phyloP scores from a whole-genome alignment of 2,888 invertebrate species.

The Lasioglossum morio region DNA sequence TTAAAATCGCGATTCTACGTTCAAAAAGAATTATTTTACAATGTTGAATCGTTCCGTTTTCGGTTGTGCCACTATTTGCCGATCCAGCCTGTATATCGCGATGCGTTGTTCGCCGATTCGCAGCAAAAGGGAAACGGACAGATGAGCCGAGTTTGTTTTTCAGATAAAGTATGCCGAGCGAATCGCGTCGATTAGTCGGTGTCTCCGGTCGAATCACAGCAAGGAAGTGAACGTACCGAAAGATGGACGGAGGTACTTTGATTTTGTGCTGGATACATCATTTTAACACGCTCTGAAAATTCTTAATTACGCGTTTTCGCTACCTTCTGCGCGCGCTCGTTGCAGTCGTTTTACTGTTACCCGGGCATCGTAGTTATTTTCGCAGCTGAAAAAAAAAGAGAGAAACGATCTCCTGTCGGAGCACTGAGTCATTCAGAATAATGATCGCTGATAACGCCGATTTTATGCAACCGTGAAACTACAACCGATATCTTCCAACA shows the following conservation, averaged over 20 bases:
- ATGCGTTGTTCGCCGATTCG: constrained; percentile 8
- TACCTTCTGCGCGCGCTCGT: neutral
- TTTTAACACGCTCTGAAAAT: constrained; percentile 59
- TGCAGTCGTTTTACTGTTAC: constrained; percentile 16
- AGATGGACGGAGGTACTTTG: constrained; percentile 27
- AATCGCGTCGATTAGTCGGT: constrained; percentile 27
- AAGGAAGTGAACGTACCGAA: constrained; percentile 32
- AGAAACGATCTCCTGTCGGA: neutral
- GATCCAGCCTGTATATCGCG: neutral
- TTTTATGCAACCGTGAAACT: constrained; percentile 1
- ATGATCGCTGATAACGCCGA: constrained; percentile 17
- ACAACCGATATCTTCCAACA: neutral
- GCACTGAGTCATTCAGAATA: constrained; percentile 28
- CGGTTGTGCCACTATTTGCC: neutral
- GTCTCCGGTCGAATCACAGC: constrained; percentile 15
- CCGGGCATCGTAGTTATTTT: neutral
- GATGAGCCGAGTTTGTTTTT: neutral
- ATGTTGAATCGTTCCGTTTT: neutral
- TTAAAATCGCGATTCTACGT: too few species aligned
- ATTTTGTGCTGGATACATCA: constrained; percentile 45
- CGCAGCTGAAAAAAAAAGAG: neutral
- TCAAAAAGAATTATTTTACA: neutral
- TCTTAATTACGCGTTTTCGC: constrained; percentile 48
- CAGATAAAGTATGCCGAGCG: neutral
- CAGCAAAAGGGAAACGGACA: neutral